These are phyloP conservation scores for Leptinotarsa rubiginosa DNA, from an alignment of 2,888 invertebrate species.

Conservation along the genomic window DNA sequence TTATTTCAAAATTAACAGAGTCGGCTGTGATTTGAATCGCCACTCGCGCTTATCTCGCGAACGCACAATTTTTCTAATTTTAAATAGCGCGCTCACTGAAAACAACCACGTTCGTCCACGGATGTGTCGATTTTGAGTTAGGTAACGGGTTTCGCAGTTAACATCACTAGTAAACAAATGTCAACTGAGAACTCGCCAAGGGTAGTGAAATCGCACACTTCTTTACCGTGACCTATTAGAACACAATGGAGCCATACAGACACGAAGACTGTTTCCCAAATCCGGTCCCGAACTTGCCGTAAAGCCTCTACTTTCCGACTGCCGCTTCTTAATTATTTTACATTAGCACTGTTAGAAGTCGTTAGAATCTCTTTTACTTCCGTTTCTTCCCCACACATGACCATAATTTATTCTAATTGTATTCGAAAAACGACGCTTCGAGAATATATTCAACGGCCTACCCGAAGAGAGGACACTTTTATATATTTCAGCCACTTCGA, in stretches of 20 bases:
- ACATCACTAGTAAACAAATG: conserved; percentile 8
- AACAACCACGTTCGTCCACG: neutral
- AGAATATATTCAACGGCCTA: conserved; percentile 39
- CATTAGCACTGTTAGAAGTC: conserved; percentile 39
- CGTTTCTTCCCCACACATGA: conserved; percentile 43
- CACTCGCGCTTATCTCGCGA: conserved; percentile 33
- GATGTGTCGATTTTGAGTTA: neutral
- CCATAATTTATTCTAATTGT: conserved; percentile 49
- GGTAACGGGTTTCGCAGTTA: neutral
- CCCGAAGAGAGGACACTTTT: conserved; percentile 27
- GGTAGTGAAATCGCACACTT: neutral
- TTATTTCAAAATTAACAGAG: conserved; percentile 56
- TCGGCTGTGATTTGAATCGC: conserved; percentile 47
- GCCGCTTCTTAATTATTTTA: conserved; percentile 13
- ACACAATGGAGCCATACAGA: conserved; percentile 3
- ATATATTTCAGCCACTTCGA: conserved; percentile 19
- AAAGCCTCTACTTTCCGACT: conserved; percentile 11
- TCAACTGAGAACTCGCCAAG: neutral
- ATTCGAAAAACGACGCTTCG: conserved; percentile 39
- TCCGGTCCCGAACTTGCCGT: conserved; percentile 1
- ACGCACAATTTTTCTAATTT: conserved; percentile 33
- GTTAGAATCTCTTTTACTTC: conserved; percentile 44
- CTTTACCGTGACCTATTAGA: conserved; percentile 1
- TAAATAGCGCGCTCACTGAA: neutral
- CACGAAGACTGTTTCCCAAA: neutral